A percentile compares a stretch with the other conserved stretches of the same genome.
Evolutionary conservation across 2,888 invertebrate species (phyloP).

Genomic region (Alsophila aescularia): DNA sequence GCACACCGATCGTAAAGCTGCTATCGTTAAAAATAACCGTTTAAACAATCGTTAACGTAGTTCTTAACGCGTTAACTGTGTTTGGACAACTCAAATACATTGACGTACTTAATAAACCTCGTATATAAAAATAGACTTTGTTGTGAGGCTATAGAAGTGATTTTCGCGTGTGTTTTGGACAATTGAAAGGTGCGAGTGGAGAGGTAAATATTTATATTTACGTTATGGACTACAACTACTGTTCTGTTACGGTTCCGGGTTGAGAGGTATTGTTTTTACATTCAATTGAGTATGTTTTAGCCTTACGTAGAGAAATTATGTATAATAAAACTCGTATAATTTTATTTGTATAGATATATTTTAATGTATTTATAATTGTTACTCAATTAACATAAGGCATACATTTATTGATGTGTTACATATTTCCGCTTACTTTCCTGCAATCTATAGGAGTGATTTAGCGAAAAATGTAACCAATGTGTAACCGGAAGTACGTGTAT

Average conservation of each 20-base stretch:
- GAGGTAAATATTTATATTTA: conserved; percentile 60
- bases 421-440: too few species aligned
- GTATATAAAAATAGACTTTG: conserved; percentile 10
- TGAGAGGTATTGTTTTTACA: conserved; percentile 36
- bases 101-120: conserved; percentile 21
- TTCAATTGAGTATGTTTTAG: conserved; percentile 46
- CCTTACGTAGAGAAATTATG: conserved; percentile 20
- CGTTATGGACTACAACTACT: conserved; percentile 30
- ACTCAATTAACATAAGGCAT: too few species aligned
- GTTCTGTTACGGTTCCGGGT: conserved; percentile 35
- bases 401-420: too few species aligned
- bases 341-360: too few species aligned
- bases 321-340: too few species aligned
- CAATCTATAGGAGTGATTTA: too few species aligned
- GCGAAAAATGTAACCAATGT: too few species aligned
- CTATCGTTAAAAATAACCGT: conserved; percentile 37
- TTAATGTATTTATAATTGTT: too few species aligned
- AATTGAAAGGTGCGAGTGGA: conserved; percentile 54
- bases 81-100: conserved; percentile 32
- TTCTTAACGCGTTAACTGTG: conserved; percentile 31
- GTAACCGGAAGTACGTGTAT: too few species aligned
- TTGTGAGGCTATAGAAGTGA: not conserved
- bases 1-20: conserved; percentile 16
- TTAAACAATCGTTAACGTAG: conserved; percentile 35
- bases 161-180: conserved; percentile 36